Conservation (phyloP, 2,797 vertebrate genomes). For the Peromyscus aztecus region DNA sequence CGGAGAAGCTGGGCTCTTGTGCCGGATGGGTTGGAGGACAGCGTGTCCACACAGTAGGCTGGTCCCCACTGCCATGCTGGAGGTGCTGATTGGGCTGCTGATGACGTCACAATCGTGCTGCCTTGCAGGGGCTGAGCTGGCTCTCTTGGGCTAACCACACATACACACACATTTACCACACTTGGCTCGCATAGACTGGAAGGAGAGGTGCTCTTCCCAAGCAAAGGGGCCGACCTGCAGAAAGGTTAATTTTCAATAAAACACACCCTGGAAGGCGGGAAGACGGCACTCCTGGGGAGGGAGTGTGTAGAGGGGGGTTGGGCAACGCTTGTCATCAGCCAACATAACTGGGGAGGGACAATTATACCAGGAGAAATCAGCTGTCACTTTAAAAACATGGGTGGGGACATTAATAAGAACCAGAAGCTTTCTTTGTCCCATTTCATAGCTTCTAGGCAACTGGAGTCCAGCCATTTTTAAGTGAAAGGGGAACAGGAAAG, state of each 20-base stretch:
- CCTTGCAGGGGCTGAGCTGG: constrained; percentile 61
- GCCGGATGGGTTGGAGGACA: neutral
- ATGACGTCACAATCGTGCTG: constrained; percentile 69
- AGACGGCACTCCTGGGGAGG: constrained; percentile 35
- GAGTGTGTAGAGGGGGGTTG: neutral
- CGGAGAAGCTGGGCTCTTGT: constrained; percentile 17
- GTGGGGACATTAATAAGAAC: neutral
- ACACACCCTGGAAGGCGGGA: constrained; percentile 60
- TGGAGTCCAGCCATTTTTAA: neutral
- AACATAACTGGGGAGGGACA: neutral
- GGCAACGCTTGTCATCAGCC: neutral
- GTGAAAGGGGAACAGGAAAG: neutral
- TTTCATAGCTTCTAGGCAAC: neutral
- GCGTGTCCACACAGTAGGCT: constrained; percentile 46
- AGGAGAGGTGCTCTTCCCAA: constrained; percentile 80
- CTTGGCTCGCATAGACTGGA: constrained; percentile 82
- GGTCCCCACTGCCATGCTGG: constrained; percentile 53
- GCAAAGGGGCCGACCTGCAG: constrained; percentile 83
- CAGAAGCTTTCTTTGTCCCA: neutral
- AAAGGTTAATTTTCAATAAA: constrained; percentile 80
- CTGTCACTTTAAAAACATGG: neutral
- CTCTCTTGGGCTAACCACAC: constrained; percentile 81
- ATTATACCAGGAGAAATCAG: neutral
- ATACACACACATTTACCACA: constrained; percentile 85
- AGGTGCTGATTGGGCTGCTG: constrained; percentile 55